phyloP scores from a whole-genome alignment of 2,797 vertebrate genomes.

The Girardinus metallicus region DNA sequence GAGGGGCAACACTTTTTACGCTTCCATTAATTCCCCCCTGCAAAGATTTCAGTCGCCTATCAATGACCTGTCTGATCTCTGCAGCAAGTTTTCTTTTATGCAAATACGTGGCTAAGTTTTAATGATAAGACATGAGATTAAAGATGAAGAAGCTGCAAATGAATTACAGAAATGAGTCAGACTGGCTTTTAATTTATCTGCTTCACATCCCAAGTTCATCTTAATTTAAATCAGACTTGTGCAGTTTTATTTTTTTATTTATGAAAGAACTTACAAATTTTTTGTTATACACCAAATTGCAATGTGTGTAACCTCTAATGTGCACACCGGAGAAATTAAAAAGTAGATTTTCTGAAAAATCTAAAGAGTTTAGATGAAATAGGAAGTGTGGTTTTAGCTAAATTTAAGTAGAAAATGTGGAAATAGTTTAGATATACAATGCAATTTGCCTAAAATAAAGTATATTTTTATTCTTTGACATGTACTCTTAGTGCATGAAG shows the following conservation, averaged over 20 bases:
- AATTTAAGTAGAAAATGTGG: background rate
- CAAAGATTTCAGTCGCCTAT: background rate
- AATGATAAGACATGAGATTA: background rate
- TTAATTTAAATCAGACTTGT: background rate
- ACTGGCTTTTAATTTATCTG: background rate
- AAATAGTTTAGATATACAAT: background rate
- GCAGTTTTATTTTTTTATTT: background rate
- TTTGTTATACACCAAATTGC: background rate
- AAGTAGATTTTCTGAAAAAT: background rate
- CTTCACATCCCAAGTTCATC: background rate
- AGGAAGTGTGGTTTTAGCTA: background rate
- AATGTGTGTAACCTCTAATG: background rate
- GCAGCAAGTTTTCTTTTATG: background rate
- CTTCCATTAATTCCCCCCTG: background rate
- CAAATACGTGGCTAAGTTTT: background rate
- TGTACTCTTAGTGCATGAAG: background rate
- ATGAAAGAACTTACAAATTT: background rate
- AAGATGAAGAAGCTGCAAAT: background rate
- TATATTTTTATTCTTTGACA: background rate
- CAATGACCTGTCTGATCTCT: slow-evolving; percentile 1
- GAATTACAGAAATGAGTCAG: background rate
- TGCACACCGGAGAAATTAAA: background rate
- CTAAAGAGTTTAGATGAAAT: background rate
- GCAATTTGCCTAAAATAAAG: background rate
- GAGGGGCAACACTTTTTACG: background rate